Base-by-base conservation (phyloP, 2,797 vertebrate species). In the Poeciliopsis presidionis region DNA sequence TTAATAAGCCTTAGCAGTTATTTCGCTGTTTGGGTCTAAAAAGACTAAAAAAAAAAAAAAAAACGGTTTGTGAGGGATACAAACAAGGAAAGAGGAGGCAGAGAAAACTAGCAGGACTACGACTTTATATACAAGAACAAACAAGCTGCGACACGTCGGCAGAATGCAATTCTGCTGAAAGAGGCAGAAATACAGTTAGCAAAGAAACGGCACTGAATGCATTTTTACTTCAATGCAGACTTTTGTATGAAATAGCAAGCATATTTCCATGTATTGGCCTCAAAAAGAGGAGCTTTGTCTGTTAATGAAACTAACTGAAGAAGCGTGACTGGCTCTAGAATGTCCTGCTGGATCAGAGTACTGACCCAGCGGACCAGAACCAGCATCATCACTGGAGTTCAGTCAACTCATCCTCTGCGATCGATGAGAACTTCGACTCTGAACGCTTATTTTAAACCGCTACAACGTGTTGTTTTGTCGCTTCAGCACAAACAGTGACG, bases 161-260 rank as follows among this genome's bases (percentile, higher is more conserved):
- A 94, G 95, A 94, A 91, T 92, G 93, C 95, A 92, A 96, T 94
- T 95, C 6, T 14, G 88, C 84, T 89, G 80, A 90, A 63, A 63
- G 8, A 95, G 96, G 94, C 95, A 95, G 95, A 94, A 95, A 74
- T 46, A 0, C 85, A 95, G 95, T 89, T 88, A 89, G 83, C 75
- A 63, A 14, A n/a, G 67, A 94, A 94, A 95, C 89, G 93, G 95
- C 96, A 96, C 96, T 97, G 98, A 99, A 99, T 99, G 98, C 97
- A 99, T 99, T 99, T 99, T 99, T 98, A 99, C 97, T 97, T 96
- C 96, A 65, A 65, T 22, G 20, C 16, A 65, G 33, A 39, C 16
- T 20, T 63, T 61, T 33, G 30, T 8, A 61, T 61, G 7, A 16
- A 33, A 33, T 61, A 30, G 14, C 13, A 2, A 61, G 33, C 5